These are phyloP conservation scores for Tympanuchus pallidicinctus DNA, from an alignment of 2,113 vertebrate genomes.

Conservation along the genomic window DNA sequence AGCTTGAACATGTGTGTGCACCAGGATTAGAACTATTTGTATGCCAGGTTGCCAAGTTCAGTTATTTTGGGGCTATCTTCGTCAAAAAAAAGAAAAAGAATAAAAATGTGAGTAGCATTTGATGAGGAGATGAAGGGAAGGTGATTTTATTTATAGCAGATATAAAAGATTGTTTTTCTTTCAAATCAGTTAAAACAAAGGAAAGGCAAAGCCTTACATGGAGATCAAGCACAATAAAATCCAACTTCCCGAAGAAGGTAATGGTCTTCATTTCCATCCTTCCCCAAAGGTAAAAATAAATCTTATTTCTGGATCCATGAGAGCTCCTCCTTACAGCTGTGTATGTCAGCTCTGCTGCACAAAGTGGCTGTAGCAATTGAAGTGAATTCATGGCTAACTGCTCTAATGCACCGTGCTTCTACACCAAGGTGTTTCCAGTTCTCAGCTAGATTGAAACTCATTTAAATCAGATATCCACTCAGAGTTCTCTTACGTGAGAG, in stretches of 20 bases:
- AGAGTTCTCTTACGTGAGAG: neutral
- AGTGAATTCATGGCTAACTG: neutral
- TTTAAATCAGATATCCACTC: neutral
- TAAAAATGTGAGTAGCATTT: neutral
- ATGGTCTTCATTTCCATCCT: neutral
- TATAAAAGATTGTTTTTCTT: neutral
- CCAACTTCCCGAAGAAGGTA: neutral
- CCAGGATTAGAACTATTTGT: conserved; percentile 65
- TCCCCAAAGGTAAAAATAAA: neutral
- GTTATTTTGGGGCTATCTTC: conserved; percentile 53
- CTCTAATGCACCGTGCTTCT: neutral
- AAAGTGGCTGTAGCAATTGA: neutral
- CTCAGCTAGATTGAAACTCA: neutral
- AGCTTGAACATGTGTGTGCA: conserved; percentile 50
- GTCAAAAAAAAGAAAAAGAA: neutral
- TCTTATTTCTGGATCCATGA: neutral
- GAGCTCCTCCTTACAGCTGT: neutral
- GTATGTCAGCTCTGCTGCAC: neutral
- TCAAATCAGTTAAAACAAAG: neutral
- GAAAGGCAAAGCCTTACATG: neutral
- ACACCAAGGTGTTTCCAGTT: neutral
- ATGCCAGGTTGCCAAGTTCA: conserved; percentile 28
- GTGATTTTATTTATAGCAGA: neutral
- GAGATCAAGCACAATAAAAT: neutral
- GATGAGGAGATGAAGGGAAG: neutral